Conservation (phyloP, 1,140 invertebrate species). For the Dolichoris vasculosae region DNA sequence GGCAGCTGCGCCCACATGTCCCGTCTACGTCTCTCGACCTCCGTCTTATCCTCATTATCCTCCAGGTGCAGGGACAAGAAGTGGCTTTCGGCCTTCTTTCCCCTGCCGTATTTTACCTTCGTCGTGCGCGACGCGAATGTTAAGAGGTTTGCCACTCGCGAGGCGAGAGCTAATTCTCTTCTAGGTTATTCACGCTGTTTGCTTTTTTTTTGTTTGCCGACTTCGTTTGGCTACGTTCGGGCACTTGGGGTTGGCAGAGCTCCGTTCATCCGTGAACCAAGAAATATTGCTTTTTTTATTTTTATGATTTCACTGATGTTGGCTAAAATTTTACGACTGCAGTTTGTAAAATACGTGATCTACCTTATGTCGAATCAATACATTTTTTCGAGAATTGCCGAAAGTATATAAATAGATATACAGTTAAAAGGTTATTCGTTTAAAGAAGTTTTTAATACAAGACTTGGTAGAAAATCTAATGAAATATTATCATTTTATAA, state of each 20-base stretch:
- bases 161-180: background rate
- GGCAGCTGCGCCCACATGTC: constrained; percentile 73
- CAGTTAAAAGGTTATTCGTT: too few species aligned
- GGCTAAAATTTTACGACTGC: too few species aligned
- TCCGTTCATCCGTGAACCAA: background rate
- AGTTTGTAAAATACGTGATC: too few species aligned
- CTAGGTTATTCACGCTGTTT: background rate
- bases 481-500: too few species aligned
- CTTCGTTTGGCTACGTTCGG: background rate
- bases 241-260: background rate
- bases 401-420: too few species aligned
- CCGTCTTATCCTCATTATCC: constrained; percentile 38
- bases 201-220: background rate
- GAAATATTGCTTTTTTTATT: too few species aligned
- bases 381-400: too few species aligned
- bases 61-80: background rate
- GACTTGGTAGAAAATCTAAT: too few species aligned
- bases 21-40: background rate
- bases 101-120: background rate
- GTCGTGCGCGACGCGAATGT: background rate
- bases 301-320: too few species aligned
- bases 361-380: too few species aligned
- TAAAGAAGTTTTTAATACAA: too few species aligned
- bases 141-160: background rate
- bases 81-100: constrained; percentile 8